These are phyloP conservation scores for Chrysodeixis includens DNA, from an alignment of 2,888 invertebrate genomes.

Conservation along the genomic window DNA sequence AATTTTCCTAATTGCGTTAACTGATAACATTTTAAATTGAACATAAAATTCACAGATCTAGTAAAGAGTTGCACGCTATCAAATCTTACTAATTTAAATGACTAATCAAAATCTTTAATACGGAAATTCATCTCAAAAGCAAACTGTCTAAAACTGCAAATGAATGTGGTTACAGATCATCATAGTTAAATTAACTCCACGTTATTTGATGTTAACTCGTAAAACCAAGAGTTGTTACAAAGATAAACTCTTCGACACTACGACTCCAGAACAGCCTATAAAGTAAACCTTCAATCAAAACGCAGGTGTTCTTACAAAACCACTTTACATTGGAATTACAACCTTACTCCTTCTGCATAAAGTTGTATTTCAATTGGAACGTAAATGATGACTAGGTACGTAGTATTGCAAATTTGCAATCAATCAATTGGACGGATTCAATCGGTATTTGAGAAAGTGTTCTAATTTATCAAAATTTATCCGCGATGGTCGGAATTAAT, in stretches of 20 bases:
- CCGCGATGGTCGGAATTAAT: constrained; percentile 60
- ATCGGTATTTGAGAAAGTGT: constrained; percentile 68
- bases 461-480: constrained; percentile 74
- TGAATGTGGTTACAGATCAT: constrained; percentile 10
- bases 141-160: constrained; percentile 11
- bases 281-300: constrained; percentile 57
- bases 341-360: constrained; percentile 30
- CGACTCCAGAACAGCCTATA: constrained; percentile 51
- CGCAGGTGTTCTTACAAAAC: constrained; percentile 53
- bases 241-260: constrained; percentile 42
- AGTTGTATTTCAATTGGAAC: constrained; percentile 43
- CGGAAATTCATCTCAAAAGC: not conserved
- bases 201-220: constrained; percentile 23
- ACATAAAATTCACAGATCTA: too few relatives aligned
- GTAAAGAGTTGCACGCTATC: too few relatives aligned
- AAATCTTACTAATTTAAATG: too few relatives aligned
- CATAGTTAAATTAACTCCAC: constrained; percentile 41
- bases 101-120: too few relatives aligned
- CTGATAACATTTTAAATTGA: too few relatives aligned
- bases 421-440: constrained; percentile 67
- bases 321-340: constrained; percentile 14
- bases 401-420: constrained; percentile 52
- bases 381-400: not conserved
- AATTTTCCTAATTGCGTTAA: too few relatives aligned
- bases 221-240: constrained; percentile 38